These are phyloP conservation scores for Pristiophorus japonicus DNA, from an alignment of 2,113 vertebrate genomes.

Conservation along the genomic window DNA sequence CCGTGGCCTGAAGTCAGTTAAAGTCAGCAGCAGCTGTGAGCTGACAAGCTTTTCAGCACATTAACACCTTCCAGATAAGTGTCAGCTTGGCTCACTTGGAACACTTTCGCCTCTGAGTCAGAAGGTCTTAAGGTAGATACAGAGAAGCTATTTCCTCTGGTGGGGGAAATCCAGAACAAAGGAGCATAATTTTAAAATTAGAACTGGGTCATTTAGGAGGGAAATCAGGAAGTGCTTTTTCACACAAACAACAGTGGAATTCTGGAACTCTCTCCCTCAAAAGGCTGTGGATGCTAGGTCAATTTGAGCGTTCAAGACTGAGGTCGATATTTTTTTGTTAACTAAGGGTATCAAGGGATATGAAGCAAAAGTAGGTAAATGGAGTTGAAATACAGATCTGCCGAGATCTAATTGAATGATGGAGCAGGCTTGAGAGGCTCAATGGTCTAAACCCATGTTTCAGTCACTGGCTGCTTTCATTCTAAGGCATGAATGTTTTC, in stretches of 20 bases:
- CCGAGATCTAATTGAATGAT: not conserved
- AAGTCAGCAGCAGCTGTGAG: slow-evolving; percentile 18
- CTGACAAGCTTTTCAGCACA: slow-evolving; percentile 13
- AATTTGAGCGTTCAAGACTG: not conserved
- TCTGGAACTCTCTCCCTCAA: not conserved
- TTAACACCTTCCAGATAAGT: slow-evolving; percentile 27
- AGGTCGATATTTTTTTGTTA: not conserved
- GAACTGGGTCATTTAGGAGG: not conserved
- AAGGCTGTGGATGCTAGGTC: not conserved
- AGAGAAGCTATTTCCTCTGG: not conserved
- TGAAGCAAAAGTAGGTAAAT: not conserved
- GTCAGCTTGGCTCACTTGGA: not conserved
- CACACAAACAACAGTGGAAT: not conserved
- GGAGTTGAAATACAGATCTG: not conserved
- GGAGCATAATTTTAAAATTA: not conserved
- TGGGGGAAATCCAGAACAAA: not conserved
- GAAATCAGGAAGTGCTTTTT: not conserved
- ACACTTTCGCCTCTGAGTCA: not conserved
- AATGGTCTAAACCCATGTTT: not conserved
- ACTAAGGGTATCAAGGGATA: not conserved
- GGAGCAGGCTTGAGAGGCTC: not conserved
- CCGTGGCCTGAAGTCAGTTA: slow-evolving; percentile 8
- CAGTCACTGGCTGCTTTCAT: not conserved
- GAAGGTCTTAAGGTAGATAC: not conserved
- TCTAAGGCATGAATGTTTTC: not conserved